Percentiles rank a stretch among this genome's conserved stretches.
These are phyloP conservation scores for Falco biarmicus DNA, from an alignment of 2,797 vertebrate species.

Conservation along the genomic window DNA sequence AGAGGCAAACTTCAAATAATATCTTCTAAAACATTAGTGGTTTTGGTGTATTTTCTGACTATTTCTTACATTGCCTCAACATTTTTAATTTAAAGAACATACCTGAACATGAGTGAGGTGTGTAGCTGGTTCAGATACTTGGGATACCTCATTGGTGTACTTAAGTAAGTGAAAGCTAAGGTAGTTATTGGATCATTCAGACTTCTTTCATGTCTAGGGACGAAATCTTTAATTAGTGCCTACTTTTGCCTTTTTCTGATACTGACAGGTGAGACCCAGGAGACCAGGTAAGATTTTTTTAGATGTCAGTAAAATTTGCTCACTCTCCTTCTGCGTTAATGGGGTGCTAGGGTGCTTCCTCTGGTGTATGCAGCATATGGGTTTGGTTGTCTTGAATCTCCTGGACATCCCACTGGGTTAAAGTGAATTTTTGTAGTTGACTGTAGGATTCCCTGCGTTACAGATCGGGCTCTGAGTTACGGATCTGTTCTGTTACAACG, in stretches of 20 bases:
- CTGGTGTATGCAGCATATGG: neutral
- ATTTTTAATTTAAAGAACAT: neutral
- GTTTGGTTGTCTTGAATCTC: neutral
- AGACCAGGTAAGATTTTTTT: neutral
- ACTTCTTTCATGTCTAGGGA: neutral
- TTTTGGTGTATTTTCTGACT: neutral
- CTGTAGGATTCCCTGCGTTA: neutral
- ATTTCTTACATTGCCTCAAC: neutral
- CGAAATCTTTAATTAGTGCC: neutral
- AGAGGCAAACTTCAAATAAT: neutral
- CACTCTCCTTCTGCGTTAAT: neutral
- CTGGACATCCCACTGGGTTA: neutral
- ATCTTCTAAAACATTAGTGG: rapidly evolving
- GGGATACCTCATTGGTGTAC: neutral
- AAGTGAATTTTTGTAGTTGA: neutral
- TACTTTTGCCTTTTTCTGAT: neutral
- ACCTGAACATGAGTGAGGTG: neutral
- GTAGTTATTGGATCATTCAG: neutral
- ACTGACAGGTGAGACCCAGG: neutral
- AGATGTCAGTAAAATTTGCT: neutral
- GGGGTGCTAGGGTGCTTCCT: neutral
- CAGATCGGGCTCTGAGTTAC: rapidly evolving
- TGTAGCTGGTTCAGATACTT: neutral
- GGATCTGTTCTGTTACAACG: neutral
- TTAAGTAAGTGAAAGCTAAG: neutral